Conservation (phyloP, 1,140 invertebrate genomes). For the Drosophila sp. region DNA sequence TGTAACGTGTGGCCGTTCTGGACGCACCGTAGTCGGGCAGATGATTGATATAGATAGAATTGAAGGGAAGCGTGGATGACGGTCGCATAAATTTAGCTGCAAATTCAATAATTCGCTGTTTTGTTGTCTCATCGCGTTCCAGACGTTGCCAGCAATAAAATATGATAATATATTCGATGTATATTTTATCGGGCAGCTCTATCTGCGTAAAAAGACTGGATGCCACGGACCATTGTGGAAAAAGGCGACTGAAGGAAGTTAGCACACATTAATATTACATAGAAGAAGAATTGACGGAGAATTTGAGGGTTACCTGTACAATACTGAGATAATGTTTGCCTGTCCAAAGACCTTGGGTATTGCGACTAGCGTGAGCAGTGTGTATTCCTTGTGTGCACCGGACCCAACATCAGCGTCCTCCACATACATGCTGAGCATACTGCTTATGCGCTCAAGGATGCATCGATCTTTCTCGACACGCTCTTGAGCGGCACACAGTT, state of each 20-base stretch:
- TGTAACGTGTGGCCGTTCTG: constrained; percentile 58
- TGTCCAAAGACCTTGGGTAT: constrained; percentile 67
- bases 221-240: constrained; percentile 59
- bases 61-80: constrained; percentile 41
- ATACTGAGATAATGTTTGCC: constrained; percentile 58
- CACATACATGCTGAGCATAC: constrained; percentile 55
- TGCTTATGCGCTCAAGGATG: constrained; percentile 62
- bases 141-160: constrained; percentile 76
- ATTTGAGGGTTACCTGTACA: constrained; percentile 58
- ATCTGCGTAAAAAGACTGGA: constrained; percentile 48
- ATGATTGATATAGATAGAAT: constrained; percentile 48
- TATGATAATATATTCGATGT: constrained; percentile 72
- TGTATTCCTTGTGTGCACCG: constrained; percentile 53
- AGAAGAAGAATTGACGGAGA: background rate
- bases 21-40: constrained; percentile 53
- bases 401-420: constrained; percentile 32
- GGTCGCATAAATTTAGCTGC: constrained; percentile 72
- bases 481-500: constrained; percentile 61
- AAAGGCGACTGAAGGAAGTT: constrained; percentile 50
- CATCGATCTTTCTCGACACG: constrained; percentile 47
- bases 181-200: constrained; percentile 69
- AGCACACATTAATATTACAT: background rate
- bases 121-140: constrained; percentile 52
- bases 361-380: constrained; percentile 62
- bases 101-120: constrained; percentile 64